Evolutionary conservation across 2,113 vertebrate species (phyloP).

Genomic region (Cairina moschata): DNA sequence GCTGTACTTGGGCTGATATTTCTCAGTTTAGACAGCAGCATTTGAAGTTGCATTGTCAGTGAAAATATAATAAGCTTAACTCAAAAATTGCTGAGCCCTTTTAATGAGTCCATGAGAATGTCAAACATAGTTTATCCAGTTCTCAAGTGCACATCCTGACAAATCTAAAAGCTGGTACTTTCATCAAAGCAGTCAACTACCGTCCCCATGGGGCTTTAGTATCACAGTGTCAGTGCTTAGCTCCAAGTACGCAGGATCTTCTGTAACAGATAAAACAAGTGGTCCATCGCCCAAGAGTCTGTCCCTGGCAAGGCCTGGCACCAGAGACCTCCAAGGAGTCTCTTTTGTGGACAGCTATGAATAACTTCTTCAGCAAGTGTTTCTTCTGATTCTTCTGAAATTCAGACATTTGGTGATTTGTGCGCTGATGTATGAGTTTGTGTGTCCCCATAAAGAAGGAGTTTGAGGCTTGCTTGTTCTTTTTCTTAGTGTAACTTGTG

Average conservation of each 20-base stretch:
- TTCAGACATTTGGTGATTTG: background rate
- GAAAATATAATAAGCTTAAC: background rate
- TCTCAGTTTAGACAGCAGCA: background rate
- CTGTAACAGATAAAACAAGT: background rate
- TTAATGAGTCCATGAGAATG: background rate
- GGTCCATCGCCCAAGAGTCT: fast-evolving
- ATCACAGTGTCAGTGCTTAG: background rate
- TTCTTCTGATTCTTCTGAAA: background rate
- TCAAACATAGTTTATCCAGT: background rate
- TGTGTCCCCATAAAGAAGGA: background rate
- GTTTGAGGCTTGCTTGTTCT: background rate
- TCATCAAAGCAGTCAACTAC: background rate
- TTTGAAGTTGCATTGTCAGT: background rate
- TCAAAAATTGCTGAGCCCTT: background rate
- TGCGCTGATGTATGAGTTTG: fast-evolving
- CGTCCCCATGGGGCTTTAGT: background rate
- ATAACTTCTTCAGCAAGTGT: background rate
- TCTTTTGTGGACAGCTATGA: background rate
- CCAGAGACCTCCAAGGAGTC: fast-evolving
- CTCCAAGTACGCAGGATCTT: background rate
- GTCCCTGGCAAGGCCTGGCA: background rate
- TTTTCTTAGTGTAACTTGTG: background rate
- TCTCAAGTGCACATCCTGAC: background rate
- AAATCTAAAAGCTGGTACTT: background rate
- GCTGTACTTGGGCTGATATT: background rate